A percentile compares a stretch with the other conserved stretches of the same genome.
These are phyloP conservation scores for Pristis pectinata DNA, from an alignment of 2,797 vertebrate species.

Conservation along the genomic window DNA sequence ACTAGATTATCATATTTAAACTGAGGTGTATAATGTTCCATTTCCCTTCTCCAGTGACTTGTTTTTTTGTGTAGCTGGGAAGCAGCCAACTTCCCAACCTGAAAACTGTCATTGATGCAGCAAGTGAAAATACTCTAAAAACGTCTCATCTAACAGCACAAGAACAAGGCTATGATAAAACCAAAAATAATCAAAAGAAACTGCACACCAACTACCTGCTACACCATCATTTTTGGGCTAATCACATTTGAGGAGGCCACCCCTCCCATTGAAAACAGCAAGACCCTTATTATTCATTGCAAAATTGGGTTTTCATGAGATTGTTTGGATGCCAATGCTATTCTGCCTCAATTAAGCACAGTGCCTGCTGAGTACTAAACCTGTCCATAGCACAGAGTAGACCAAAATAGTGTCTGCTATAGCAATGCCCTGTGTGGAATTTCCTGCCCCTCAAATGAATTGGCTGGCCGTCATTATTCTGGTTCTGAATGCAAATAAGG, in stretches of 20 bases:
- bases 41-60: neutral
- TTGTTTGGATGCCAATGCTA: neutral
- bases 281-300: neutral
- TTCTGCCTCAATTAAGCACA: neutral
- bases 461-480: neutral
- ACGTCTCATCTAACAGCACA: neutral
- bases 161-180: neutral
- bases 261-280: neutral
- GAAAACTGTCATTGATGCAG: neutral
- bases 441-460: neutral
- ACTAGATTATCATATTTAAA: neutral
- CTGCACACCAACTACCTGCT: neutral
- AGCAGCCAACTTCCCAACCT: neutral
- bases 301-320: neutral
- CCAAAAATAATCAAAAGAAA: neutral
- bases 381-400: neutral
- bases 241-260: neutral
- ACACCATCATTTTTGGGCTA: neutral
- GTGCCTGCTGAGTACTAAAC: neutral
- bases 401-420: too few relatives aligned
- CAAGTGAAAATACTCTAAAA: constrained; percentile 9
- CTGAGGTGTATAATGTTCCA: neutral
- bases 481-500: neutral
- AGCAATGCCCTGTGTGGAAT: neutral
- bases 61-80: neutral